Base-by-base conservation (phyloP, 2,797 vertebrate genomes). In the Gadopsis bispinosus region DNA sequence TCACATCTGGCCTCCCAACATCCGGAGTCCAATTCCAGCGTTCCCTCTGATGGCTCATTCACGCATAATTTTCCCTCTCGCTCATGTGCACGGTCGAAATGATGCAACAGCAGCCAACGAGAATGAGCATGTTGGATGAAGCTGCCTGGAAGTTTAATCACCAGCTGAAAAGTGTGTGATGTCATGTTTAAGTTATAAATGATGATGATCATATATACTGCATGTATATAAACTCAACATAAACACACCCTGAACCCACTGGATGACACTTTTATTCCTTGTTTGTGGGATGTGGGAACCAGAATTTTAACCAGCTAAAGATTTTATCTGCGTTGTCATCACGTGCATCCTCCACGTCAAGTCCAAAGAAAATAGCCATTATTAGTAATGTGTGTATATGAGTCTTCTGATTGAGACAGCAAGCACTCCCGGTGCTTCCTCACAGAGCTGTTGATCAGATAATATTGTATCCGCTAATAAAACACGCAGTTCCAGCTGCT, bases 401-500 rank as follows among this genome's bases (percentile, higher is more conserved):
- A 35, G 16, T 43, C 22, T n/a, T 55, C 61, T 39, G 63, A 65
- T 39, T 33, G 70, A 85, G 73, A 68, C 47, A 64, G 20, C 16
- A n/a, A 68, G 55, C 20, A 31, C 37, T 80, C 53, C 43, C 31
- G 37, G 10, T 26, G 60, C 66, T 76, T 75, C 64, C 67, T 78
- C 10, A 5, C 35, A 64, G 73, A 51, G 3, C 20, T 72, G 71
- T 47, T 63, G 65, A 87, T 85, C 73, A 77, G 66, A 88, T 81
- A 13, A 62, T 70, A 74, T 55, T 71, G 50, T 22, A 77, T 88
- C 80, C 7, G 55, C 63, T 73, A 39, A 86, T 75, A 84, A 75
- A 85, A 84, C 0, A 53, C 26, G 65, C 66, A 63, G 47, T 63
- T 83, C 79, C 89, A 88, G 85, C 80, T 89, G 85, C 51, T 65